These are phyloP conservation scores for Mimas tiliae DNA, from an alignment of 2,888 invertebrate genomes.

Conservation along the genomic window DNA sequence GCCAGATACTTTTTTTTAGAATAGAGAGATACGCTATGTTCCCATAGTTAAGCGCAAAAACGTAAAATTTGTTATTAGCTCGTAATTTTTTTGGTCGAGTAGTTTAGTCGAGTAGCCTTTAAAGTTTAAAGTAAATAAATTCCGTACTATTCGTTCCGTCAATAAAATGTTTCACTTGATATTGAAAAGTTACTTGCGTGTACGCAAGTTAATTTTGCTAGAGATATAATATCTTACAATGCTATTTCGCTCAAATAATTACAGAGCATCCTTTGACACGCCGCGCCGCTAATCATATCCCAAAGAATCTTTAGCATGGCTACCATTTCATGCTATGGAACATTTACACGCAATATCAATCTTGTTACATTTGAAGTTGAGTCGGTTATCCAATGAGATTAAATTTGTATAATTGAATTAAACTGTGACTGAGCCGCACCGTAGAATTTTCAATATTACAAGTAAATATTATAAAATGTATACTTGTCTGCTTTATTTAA, in stretches of 20 bases:
- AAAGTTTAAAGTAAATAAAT: too few species aligned
- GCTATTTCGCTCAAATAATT: conserved; percentile 18
- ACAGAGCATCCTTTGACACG: conserved; percentile 15
- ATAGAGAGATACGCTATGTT: too few species aligned
- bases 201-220: not conserved
- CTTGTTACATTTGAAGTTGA: not conserved
- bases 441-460: conserved; percentile 20
- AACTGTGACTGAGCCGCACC: not conserved
- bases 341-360: not conserved
- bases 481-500: too few species aligned
- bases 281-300: conserved; percentile 8
- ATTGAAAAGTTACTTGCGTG: not conserved
- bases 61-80: too few species aligned
- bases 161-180: not conserved
- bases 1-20: too few species aligned
- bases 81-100: too few species aligned
- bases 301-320: conserved; percentile 15
- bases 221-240: conserved; percentile 12
- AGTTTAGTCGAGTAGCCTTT: too few species aligned
- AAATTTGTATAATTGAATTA: conserved; percentile 18
- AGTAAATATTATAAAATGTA: not conserved
- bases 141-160: too few species aligned
- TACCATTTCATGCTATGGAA: conserved; percentile 8
- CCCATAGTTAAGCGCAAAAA: too few species aligned
- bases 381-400: not conserved